A percentile compares a stretch with the other conserved stretches of the same genome.
Conservation (phyloP, 2,797 vertebrate species). For the Hephaestus fuliginosus region DNA sequence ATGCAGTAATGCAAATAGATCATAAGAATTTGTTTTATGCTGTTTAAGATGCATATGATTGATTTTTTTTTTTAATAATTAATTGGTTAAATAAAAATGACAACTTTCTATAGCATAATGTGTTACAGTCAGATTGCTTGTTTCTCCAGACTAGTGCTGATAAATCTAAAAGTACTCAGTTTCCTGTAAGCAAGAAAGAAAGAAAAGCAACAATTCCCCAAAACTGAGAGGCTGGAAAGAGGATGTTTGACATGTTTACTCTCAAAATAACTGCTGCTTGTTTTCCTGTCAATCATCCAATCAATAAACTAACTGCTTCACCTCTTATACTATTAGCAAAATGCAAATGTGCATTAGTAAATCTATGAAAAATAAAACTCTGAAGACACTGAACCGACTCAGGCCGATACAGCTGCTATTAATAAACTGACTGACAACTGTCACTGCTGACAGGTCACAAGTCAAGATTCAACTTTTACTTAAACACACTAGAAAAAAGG, state of each 20-base stretch:
- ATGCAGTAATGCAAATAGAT: background rate
- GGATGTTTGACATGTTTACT: background rate
- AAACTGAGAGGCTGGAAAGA: background rate
- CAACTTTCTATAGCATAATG: background rate
- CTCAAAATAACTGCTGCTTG: background rate
- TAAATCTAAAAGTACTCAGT: background rate
- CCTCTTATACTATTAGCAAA: background rate
- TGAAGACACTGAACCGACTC: too few species aligned
- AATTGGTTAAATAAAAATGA: accelerated
- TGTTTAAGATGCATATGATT: background rate
- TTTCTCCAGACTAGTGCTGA: background rate
- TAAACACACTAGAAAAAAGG: too few species aligned
- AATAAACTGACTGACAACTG: background rate
- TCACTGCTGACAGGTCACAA: background rate
- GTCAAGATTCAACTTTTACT: background rate
- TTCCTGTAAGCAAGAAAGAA: background rate
- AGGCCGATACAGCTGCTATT: background rate
- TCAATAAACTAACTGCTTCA: background rate
- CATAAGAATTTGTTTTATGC: background rate
- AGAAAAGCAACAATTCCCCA: background rate
- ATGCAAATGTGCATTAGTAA: background rate
- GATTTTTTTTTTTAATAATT: background rate
- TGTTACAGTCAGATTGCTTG: background rate
- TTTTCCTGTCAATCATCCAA: background rate
- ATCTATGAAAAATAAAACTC: background rate